These are phyloP conservation scores for Trachymyrmex septentrionalis DNA, from an alignment of 1,140 invertebrate species.

Conservation along the genomic window DNA sequence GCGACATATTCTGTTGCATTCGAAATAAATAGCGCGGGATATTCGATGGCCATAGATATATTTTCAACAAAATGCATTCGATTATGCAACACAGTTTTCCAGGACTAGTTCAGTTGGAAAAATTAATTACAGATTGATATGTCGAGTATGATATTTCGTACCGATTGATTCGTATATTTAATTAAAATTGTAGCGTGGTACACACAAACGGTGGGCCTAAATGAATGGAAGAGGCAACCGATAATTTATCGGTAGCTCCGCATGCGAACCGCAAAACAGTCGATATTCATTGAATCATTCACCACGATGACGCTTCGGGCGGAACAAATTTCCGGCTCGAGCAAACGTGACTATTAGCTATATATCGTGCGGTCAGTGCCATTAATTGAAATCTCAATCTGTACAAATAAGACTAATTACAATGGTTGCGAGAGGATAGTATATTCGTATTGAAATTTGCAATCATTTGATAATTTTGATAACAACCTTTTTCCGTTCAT, in stretches of 20 bases:
- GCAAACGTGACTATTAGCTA: conserved; percentile 4
- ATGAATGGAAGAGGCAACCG: conserved; percentile 3
- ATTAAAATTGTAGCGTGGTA: conserved; percentile 63
- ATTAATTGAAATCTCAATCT: conserved; percentile 61
- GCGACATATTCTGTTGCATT: background rate
- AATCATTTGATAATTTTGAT: background rate
- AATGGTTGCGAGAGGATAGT: background rate
- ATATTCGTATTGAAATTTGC: background rate
- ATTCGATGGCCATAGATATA: background rate
- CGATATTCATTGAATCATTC: conserved; percentile 75
- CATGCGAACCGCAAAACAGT: conserved; percentile 49
- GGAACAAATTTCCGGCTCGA: conserved; percentile 71
- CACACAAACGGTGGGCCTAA: background rate
- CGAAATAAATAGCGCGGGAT: background rate
- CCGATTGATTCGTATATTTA: conserved; percentile 58
- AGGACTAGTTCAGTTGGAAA: conserved; percentile 3
- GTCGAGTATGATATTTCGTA: conserved; percentile 6
- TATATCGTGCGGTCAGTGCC: background rate
- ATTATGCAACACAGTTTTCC: conserved; percentile 36
- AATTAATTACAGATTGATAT: conserved; percentile 48
- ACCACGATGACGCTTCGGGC: conserved; percentile 68
- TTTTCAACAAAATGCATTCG: conserved; percentile 35
- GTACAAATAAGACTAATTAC: conserved; percentile 50
- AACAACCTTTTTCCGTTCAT: background rate
- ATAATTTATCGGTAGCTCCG: conserved; percentile 64